phyloP scores from a whole-genome alignment of 2,888 invertebrate species.

The Girardia tigrina region DNA sequence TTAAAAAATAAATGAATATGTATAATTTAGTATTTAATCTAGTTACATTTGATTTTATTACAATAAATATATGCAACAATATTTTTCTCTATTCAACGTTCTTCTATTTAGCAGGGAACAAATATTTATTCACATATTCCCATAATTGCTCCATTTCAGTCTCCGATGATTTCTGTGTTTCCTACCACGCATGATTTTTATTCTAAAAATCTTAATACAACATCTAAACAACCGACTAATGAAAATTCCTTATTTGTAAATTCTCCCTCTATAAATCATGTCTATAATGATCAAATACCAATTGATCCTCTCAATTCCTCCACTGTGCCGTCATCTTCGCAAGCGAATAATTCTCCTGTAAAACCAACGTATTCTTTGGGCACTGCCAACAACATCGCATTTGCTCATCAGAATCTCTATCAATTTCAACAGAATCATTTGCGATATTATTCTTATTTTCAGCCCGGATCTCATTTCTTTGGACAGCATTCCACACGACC shows the following conservation, averaged over 20 bases:
- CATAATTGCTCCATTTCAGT: background rate
- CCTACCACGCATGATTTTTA: background rate
- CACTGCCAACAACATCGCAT: background rate
- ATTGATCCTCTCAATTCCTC: too few relatives aligned
- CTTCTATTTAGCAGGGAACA: background rate
- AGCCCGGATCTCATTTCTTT: conserved; percentile 15
- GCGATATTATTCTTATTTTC: conserved; percentile 13
- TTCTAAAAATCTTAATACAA: background rate
- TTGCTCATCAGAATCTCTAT: conserved; percentile 23
- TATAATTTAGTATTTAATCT: too few relatives aligned
- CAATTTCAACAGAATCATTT: conserved; percentile 20
- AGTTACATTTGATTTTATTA: too few relatives aligned
- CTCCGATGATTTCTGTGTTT: background rate
- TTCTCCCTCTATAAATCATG: background rate
- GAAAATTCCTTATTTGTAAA: background rate
- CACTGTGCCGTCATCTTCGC: background rate
- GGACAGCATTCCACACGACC: background rate
- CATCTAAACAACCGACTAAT: background rate
- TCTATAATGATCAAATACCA: too few relatives aligned
- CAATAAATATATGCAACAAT: too few relatives aligned
- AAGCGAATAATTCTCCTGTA: background rate
- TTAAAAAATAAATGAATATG: too few relatives aligned
- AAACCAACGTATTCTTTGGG: background rate
- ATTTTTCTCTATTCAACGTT: too few relatives aligned
- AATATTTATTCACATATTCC: background rate